Conservation (phyloP, 2,113 vertebrate genomes). For the Verasper variegatus region DNA sequence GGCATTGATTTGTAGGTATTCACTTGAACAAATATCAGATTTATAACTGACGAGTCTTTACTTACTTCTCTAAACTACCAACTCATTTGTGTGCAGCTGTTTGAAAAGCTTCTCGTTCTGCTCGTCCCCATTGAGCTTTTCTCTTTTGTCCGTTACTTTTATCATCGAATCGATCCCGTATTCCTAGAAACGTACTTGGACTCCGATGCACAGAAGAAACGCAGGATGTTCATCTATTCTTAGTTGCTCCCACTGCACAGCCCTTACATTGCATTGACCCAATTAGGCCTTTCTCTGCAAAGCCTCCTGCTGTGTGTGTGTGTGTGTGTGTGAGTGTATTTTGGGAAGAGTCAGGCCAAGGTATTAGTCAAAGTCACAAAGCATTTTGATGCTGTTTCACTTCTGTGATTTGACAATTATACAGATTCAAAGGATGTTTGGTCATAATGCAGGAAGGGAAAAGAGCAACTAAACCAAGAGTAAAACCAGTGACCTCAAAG, state of each 20-base stretch:
- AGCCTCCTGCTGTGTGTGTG: neutral
- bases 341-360: neutral
- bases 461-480: neutral
- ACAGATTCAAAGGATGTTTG: neutral
- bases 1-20: neutral
- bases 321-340: neutral
- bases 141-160: neutral
- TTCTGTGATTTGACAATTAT: neutral
- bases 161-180: neutral
- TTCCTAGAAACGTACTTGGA: neutral
- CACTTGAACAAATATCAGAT: neutral
- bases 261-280: conserved; percentile 41
- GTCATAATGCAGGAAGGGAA: too few relatives aligned
- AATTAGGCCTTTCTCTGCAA: conserved; percentile 35
- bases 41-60: neutral
- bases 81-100: neutral
- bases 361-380: conserved; percentile 3
- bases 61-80: neutral
- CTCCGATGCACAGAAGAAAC: conserved; percentile 4
- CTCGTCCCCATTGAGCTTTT: neutral
- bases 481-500: neutral
- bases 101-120: neutral
- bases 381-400: neutral
- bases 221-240: conserved; percentile 48
- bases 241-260: conserved; percentile 38